Evolutionary conservation across 2,113 vertebrate species (phyloP).

Genomic region (Puffinus mauretanicus): DNA sequence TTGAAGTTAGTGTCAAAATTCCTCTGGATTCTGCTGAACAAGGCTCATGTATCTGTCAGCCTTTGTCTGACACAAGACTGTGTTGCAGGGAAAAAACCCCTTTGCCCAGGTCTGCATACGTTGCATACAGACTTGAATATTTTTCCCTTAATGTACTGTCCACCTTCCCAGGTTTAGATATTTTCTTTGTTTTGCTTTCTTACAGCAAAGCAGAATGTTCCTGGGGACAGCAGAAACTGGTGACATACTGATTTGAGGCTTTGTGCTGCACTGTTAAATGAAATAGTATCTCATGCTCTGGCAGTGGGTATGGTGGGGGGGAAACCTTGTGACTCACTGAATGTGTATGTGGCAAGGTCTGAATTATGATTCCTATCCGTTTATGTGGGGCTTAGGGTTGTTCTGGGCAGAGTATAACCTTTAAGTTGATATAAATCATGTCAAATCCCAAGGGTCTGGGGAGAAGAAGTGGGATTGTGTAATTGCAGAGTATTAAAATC

Average conservation of each 20-base stretch:
- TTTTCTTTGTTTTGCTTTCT: constrained; percentile 51
- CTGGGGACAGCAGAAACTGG: constrained; percentile 23
- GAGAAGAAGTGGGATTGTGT: not conserved
- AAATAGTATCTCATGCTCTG: constrained; percentile 12
- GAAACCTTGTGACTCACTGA: constrained; percentile 8
- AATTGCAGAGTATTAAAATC: not conserved
- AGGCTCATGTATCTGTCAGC: not conserved
- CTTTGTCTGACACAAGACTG: not conserved
- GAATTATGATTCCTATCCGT: constrained; percentile 10
- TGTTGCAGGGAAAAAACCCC: not conserved
- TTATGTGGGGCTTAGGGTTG: not conserved
- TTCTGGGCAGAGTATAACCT: not conserved
- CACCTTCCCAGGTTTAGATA: constrained; percentile 29
- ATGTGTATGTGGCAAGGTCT: constrained; percentile 8
- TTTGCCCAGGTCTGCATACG: not conserved
- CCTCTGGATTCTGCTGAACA: not conserved
- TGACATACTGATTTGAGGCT: constrained; percentile 28
- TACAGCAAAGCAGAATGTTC: constrained; percentile 17
- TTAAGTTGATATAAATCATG: constrained; percentile 2
- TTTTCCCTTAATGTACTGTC: not conserved
- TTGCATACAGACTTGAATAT: not conserved
- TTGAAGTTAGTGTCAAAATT: not conserved
- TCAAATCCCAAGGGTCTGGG: not conserved
- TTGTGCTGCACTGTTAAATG: constrained; percentile 15
- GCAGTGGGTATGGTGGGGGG: not conserved